Percentiles rank a stretch among this genome's conserved stretches.
Evolutionary conservation across 2,888 invertebrate genomes (phyloP).

Genomic region (Amiota communis): DNA sequence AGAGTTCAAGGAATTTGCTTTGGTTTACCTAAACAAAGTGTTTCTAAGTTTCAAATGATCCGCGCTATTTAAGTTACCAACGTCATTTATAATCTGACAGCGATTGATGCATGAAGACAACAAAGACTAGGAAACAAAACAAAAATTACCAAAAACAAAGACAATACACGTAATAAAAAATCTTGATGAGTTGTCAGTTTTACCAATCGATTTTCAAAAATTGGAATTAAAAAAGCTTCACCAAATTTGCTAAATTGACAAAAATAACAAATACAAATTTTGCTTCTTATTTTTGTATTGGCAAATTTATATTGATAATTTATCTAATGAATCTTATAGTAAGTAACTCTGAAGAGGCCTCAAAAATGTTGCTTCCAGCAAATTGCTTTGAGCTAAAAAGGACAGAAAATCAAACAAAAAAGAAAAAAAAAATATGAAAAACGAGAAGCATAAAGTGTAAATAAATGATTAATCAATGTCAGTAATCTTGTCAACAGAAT

Average conservation of each 20-base stretch:
- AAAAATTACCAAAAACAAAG: neutral
- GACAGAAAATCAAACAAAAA: constrained; percentile 3
- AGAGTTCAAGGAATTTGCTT: too few relatives aligned
- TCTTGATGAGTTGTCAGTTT: neutral
- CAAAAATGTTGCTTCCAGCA: neutral
- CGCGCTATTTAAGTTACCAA: too few relatives aligned
- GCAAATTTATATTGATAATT: neutral
- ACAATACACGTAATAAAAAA: neutral
- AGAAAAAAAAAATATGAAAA: neutral
- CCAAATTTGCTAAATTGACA: neutral
- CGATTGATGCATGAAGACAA: too few relatives aligned
- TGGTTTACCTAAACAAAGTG: too few relatives aligned
- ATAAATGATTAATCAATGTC: constrained; percentile 27
- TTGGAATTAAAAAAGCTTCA: neutral
- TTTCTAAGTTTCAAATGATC: too few relatives aligned
- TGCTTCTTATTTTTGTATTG: neutral
- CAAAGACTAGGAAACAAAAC: too few relatives aligned
- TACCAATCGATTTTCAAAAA: neutral
- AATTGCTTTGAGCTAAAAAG: neutral
- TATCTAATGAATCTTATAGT: too few relatives aligned
- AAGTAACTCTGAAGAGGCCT: too few relatives aligned
- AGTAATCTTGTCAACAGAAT: constrained; percentile 14
- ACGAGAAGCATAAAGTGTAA: too few relatives aligned
- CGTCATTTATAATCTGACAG: too few relatives aligned
- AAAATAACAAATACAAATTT: neutral